Conservation (phyloP, 64 coral and sea anemone species). For the Stylophora pistillata region DNA sequence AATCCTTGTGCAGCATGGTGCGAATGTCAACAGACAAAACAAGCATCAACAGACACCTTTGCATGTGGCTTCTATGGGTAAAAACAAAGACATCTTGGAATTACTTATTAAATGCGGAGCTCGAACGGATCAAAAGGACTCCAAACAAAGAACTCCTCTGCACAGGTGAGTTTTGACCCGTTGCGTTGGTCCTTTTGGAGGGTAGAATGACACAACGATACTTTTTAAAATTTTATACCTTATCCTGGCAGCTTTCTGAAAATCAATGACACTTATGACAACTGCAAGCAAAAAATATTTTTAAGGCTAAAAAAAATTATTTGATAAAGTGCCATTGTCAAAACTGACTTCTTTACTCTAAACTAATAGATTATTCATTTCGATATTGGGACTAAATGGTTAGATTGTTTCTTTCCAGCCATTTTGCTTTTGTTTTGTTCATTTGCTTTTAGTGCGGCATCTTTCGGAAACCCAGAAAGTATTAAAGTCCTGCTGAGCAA, state of each 20-base stretch:
- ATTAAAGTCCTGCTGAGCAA: constrained; percentile 56
- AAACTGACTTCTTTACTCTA: too few species aligned
- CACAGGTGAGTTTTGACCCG: constrained; percentile 65
- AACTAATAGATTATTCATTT: too few species aligned
- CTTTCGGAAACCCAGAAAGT: constrained; percentile 19
- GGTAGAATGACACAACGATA: too few species aligned
- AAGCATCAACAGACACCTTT: constrained; percentile 58
- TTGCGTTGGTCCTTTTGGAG: too few species aligned
- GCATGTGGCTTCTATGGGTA: constrained; percentile 34
- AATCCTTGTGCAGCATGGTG: constrained; percentile 40
- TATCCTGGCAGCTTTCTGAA: too few species aligned
- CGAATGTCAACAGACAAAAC: constrained; percentile 42
- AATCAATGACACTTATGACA: too few species aligned
- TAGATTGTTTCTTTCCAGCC: not conserved
- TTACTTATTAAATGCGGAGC: constrained; percentile 35
- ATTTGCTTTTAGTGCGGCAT: not conserved
- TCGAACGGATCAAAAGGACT: constrained; percentile 2
- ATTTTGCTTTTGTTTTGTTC: not conserved
- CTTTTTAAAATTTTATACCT: too few species aligned
- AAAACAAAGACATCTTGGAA: constrained; percentile 33
- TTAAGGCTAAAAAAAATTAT: too few species aligned
- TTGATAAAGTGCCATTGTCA: too few species aligned
- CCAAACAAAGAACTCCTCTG: constrained; percentile 28
- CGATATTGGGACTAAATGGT: not conserved
- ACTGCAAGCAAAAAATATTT: too few species aligned